Evolutionary conservation across 1,140 invertebrate species (phyloP), one percentile per base, ranked within the genome.

Genomic region (Scaptomyza pallida): DNA sequence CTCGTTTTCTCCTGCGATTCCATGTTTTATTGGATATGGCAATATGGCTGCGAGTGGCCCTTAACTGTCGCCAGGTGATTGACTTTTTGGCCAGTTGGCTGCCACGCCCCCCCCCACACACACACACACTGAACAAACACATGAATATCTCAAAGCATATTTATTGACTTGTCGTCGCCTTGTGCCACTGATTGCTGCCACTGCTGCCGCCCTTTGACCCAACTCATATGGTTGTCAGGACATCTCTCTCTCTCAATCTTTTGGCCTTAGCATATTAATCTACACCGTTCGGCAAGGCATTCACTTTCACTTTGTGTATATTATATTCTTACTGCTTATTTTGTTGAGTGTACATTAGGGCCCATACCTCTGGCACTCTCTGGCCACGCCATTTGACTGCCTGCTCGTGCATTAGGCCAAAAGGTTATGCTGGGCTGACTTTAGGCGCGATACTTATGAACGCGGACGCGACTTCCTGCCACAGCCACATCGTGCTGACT

Each of bases 401-500:
- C 70, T 88, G 82, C 74, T 86, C 81, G 81, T 88, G 81, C 82
- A 86, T 81, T 88, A 88, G 82, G 78, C 69, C 76, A 80, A 85
- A 30, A 75, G 55, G 69, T 72, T 75, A 68, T 68, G 63, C 40
- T 56, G 41, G 44, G 40, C 52, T 67, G 57, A 40, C 64, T 43
- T 63, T 48, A 50, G 59, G 61, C 61, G 61, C 61, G 68, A 44
- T 50, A 55, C 52, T 55, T 55, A 64, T 69, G 37, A 37, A 61
- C 64, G 64, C 55, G 44, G 21, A 43, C 15, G 40, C 43, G 59
- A 50, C 37, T 55, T 55, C 13, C 37, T 41, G 52, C 52, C 3
- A 5, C n/a, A 13, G 19, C 45, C 6, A 30, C 26, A 30, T n/a
- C n/a, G 23, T 26, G 23, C 44, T 13, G 5, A 8, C 45, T 13